Conservation (phyloP, 2,113 vertebrate species). For the Alosa alosa region DNA sequence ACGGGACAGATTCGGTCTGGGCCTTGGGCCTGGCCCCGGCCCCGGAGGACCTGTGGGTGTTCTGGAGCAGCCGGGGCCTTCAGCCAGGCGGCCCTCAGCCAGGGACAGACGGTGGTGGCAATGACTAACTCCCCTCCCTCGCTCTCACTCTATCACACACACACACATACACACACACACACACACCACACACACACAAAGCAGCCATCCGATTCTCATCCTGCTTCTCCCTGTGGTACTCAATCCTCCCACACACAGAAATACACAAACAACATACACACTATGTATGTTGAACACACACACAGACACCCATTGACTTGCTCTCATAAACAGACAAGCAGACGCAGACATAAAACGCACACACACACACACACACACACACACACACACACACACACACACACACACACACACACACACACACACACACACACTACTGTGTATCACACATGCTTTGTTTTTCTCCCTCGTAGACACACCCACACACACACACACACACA, state of each 20-base stretch:
- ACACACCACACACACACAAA: not conserved
- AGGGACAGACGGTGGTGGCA: slow-evolving; percentile 18
- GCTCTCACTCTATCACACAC: not conserved
- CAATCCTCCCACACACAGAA: not conserved
- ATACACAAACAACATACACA: not conserved
- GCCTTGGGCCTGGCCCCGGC: not conserved
- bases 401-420: not conserved
- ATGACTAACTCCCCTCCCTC: slow-evolving; percentile 3
- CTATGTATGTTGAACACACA: not conserved
- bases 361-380: not conserved
- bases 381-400: not conserved
- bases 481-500: not conserved
- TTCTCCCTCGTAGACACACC: not conserved
- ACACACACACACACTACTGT: too few relatives aligned
- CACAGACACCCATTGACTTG: not conserved
- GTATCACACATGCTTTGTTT: too few relatives aligned
- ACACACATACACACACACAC: not conserved
- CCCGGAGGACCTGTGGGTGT: slow-evolving; percentile 5
- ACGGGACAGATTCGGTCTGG: not conserved
- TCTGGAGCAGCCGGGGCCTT: not conserved
- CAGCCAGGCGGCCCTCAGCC: not conserved
- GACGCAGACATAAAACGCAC: not conserved
- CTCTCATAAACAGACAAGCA: not conserved
- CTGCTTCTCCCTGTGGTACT: slow-evolving; percentile 1
- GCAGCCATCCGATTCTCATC: not conserved